Evolutionary conservation across 2,113 vertebrate species (phyloP).

Genomic region (Pelvicachromis taeniatus): DNA sequence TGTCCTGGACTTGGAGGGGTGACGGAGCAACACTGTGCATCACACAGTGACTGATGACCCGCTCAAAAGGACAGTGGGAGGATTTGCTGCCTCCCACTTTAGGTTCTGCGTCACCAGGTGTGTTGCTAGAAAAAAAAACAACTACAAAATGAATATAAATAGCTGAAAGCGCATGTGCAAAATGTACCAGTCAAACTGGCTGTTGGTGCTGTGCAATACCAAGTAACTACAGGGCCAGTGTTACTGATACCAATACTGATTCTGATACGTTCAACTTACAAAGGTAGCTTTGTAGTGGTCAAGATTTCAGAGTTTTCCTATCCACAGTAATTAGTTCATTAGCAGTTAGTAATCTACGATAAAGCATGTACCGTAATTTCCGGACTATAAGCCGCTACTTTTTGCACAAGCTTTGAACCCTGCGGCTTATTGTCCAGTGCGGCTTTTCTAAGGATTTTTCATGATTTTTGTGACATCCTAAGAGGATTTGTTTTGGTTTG

Average conservation of each 20-base stretch:
- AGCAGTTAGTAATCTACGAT: background rate
- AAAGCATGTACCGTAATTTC: no score
- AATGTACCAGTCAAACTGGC: background rate
- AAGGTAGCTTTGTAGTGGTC: background rate
- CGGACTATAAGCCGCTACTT: no score
- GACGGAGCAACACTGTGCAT: background rate
- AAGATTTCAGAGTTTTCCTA: background rate
- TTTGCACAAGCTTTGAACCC: no score
- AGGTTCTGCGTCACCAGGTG: background rate
- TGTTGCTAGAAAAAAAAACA: background rate
- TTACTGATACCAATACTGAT: background rate
- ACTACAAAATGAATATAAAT: background rate
- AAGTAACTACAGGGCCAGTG: background rate
- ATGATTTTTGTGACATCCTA: no score
- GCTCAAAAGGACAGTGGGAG: background rate
- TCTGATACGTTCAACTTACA: background rate
- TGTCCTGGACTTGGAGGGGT: background rate
- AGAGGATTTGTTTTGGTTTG: no score
- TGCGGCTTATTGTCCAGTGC: no score
- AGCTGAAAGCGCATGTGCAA: background rate
- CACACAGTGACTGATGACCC: background rate
- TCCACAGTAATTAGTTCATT: background rate
- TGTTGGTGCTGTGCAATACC: background rate
- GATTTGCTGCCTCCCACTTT: background rate
- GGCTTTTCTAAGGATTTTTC: no score